Evolutionary conservation across 1,140 invertebrate genomes (phyloP), one percentile per base, ranked within the genome.

Genomic region (Caerostris extrusa): DNA sequence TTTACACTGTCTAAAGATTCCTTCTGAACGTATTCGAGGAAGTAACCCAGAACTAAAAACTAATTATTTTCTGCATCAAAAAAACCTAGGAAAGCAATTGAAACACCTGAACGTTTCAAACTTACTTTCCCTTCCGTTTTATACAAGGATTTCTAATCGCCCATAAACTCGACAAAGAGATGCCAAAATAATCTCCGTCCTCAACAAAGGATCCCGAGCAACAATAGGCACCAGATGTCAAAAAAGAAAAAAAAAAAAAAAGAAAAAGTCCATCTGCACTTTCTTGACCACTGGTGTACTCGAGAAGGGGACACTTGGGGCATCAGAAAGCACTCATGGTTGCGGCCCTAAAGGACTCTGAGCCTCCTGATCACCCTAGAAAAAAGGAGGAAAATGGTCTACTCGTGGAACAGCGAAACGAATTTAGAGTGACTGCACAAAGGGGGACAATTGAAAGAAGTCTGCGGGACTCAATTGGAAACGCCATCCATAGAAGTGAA

Each of bases 361-460:
- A 87, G 57, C n/a, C 5, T 7, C n/a, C n/a, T n/a, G 34, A 34
- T 2, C 56, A n/a, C 34, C 57, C n/a, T 53, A 4, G 5, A 55
- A 64, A 53, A 64, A 56, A 89, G 64, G 50, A n/a, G n/a, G n/a
- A n/a, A 89, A 67, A 69, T 19, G 64, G 50, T 55, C 50, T 53
- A 50, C 55, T 12, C 53, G 64, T 7, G 50, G 61, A 69, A 71
- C 50, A 89, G 64, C 61, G n/a, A 89, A 69, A 61, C 64, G 87
- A 89, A 89, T 89, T 55, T 61, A 89, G 87, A 89, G 12, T 69
- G 87, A 89, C 87, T 89, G 64, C 64, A 89, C 87, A 89, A 89
- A 69, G 34, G 87, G 64, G 87, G 58, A 69, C 61, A 61, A 89
- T 89, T 89, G 61, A 89, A 89, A 34, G 64, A 69, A 69, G 19